Conservation (phyloP, 2,113 vertebrate species). For the Coregonus clupeaformis region DNA sequence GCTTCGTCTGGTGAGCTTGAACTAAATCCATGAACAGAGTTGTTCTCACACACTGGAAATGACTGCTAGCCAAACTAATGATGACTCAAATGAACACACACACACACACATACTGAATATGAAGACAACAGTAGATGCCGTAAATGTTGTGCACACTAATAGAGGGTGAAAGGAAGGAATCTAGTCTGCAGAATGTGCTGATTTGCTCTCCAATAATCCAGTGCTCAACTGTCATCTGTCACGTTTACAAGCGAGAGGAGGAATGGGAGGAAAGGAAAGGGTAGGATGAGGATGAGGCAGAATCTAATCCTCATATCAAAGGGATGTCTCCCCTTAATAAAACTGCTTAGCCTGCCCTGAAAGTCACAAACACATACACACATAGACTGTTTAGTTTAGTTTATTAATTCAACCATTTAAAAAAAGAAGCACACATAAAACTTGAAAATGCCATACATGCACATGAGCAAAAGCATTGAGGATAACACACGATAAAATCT, state of each 20-base stretch:
- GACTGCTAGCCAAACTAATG: too few relatives aligned
- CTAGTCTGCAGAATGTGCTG: background rate
- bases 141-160: background rate
- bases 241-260: background rate
- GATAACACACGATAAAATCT: too few relatives aligned
- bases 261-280: too few relatives aligned
- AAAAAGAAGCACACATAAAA: too few relatives aligned
- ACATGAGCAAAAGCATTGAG: too few relatives aligned
- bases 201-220: background rate
- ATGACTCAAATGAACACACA: too few relatives aligned
- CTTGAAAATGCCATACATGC: too few relatives aligned
- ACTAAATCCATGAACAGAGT: too few relatives aligned
- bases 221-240: background rate
- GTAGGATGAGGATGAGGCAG: background rate
- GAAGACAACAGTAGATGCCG: background rate
- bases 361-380: background rate
- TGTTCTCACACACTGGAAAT: too few relatives aligned
- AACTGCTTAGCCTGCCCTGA: background rate
- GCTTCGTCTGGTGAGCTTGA: too few relatives aligned
- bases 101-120: background rate
- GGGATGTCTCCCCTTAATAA: background rate
- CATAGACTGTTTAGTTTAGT: background rate
- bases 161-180: background rate
- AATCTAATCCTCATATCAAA: slow-evolving; percentile 5
- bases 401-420: too few relatives aligned